A percentile compares a stretch with the other conserved stretches of the same genome.
Evolutionary conservation across 2,797 vertebrate species (phyloP).

Genomic region (Miopithecus talapoin): DNA sequence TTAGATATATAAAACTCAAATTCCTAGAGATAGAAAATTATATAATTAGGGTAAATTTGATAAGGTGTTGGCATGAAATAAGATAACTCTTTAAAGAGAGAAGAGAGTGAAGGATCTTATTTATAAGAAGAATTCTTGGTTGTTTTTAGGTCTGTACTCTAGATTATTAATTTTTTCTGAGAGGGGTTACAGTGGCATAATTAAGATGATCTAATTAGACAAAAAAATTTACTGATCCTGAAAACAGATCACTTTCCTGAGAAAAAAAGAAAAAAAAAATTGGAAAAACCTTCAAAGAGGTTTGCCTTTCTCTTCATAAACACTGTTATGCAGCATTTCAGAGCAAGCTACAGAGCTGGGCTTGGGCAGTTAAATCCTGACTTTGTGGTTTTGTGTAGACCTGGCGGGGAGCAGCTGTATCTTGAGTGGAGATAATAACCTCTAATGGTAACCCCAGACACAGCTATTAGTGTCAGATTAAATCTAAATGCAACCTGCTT

Average conservation of each 20-base stretch:
- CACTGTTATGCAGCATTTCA: background rate
- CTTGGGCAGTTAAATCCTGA: too few species aligned
- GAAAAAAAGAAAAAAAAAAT: background rate
- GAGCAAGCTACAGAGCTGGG: background rate
- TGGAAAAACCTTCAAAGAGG: background rate
- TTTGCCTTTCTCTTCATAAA: background rate
- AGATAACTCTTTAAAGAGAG: background rate
- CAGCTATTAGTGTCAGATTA: background rate
- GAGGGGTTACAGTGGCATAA: background rate
- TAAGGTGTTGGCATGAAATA: background rate
- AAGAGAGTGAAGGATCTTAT: background rate
- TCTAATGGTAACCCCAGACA: background rate
- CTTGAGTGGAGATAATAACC: background rate
- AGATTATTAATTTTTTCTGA: background rate
- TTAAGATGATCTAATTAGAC: background rate
- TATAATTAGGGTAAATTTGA: background rate
- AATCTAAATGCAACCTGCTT: background rate
- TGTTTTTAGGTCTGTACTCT: background rate
- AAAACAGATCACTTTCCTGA: background rate
- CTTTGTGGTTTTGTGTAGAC: background rate
- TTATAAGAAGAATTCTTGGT: background rate
- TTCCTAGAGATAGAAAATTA: background rate
- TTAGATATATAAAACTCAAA: background rate
- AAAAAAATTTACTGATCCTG: background rate
- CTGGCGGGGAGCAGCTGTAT: background rate